A percentile compares a stretch with the other conserved stretches of the same genome.
These are phyloP conservation scores for Agelas oroides DNA, from an alignment of 37 sponge, comb jelly and placozoan species.

Conservation along the genomic window DNA sequence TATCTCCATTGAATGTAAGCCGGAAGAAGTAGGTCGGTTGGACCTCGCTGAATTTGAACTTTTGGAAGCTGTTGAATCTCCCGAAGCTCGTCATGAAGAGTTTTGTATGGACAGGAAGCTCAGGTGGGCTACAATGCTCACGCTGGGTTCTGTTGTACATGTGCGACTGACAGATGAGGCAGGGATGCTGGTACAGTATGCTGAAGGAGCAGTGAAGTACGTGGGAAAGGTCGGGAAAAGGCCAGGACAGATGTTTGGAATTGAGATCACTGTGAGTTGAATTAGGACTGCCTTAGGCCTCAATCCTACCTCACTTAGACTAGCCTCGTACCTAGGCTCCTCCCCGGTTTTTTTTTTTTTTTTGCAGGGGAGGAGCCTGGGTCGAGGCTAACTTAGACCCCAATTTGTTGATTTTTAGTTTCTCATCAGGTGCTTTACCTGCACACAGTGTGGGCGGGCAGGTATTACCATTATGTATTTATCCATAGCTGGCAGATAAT, in stretches of 20 bases:
- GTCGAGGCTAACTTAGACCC: too few species aligned
- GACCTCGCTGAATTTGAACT: constrained; percentile 12
- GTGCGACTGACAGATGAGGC: background rate
- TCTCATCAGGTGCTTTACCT: too few species aligned
- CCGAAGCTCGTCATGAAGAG: background rate
- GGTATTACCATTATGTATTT: too few species aligned
- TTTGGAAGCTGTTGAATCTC: constrained; percentile 30
- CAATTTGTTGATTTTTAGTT: too few species aligned
- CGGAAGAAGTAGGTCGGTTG: constrained; percentile 21
- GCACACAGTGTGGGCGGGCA: too few species aligned
- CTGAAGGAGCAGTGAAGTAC: constrained; percentile 11
- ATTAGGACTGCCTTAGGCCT: too few species aligned
- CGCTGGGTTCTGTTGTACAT: constrained; percentile 29
- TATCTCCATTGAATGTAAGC: too few species aligned
- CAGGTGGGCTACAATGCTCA: constrained; percentile 22
- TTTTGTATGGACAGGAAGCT: constrained; percentile 17
- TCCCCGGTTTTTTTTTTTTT: too few species aligned
- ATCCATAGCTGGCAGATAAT: too few species aligned
- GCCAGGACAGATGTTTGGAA: constrained; percentile 50
- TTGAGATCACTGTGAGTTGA: constrained; percentile 54
- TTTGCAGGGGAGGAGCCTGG: too few species aligned
- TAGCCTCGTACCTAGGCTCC: too few species aligned
- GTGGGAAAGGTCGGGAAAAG: constrained; percentile 6
- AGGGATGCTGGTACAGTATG: background rate
- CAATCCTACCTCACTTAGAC: too few species aligned